Evolutionary conservation across 2,888 invertebrate genomes (phyloP).

Genomic region (Octodonta nipae): DNA sequence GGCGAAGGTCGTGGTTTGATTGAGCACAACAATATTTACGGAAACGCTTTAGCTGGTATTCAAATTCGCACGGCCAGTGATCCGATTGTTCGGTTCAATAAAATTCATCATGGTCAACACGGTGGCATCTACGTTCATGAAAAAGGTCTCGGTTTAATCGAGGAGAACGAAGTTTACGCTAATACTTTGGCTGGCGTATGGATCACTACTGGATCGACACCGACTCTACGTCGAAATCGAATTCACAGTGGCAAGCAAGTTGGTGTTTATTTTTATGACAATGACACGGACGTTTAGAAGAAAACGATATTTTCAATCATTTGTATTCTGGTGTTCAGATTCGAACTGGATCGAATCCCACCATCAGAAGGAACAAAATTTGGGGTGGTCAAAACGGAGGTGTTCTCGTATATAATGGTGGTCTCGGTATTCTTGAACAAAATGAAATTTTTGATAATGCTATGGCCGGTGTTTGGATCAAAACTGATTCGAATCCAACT

Average conservation of each 20-base stretch:
- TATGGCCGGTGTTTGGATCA: slow-evolving; percentile 99
- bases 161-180: slow-evolving; percentile 95
- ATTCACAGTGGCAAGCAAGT: slow-evolving; percentile 97
- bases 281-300: slow-evolving; percentile 97
- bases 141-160: slow-evolving; percentile 94
- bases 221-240: slow-evolving; percentile 86
- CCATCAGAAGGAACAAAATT: slow-evolving; percentile 94
- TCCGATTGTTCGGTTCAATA: slow-evolving; percentile 95
- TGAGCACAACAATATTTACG: slow-evolving; percentile 97
- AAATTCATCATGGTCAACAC: slow-evolving; percentile 98
- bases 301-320: slow-evolving; percentile 99
- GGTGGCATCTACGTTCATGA: slow-evolving; percentile 99
- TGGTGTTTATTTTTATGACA: slow-evolving; percentile 98
- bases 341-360: slow-evolving; percentile 94
- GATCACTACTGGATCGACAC: slow-evolving; percentile 89
- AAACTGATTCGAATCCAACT: slow-evolving; percentile 97
- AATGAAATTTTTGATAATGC: slow-evolving; percentile 99
- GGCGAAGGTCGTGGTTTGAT: slow-evolving; percentile 93
- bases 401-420: slow-evolving; percentile 94
- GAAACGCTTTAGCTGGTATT: slow-evolving; percentile 98
- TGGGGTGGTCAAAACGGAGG: slow-evolving; percentile 99
- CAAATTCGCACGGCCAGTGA: slow-evolving; percentile 95
- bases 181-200: slow-evolving; percentile 86
- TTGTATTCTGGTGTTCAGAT: slow-evolving; percentile 98
- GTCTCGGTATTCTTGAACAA: slow-evolving; percentile 89